Percentiles rank a stretch among this genome's conserved stretches.
Evolutionary conservation across 1,140 invertebrate genomes (phyloP).

Genomic region (Eumaeus atala): DNA sequence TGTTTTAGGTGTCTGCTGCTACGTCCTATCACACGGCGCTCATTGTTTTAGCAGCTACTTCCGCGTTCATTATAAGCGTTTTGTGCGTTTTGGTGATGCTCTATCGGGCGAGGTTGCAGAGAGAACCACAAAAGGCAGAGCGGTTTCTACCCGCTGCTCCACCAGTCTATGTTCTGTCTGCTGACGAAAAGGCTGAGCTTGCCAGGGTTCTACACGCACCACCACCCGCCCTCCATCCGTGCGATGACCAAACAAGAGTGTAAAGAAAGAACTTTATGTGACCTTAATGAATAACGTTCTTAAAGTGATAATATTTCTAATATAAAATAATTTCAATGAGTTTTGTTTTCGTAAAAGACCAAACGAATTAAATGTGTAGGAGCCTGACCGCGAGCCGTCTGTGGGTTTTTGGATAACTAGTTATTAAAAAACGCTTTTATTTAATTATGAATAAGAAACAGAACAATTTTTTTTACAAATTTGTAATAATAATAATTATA

Average conservation of each 20-base stretch:
- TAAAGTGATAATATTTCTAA: background rate
- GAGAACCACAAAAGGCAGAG: slow-evolving; percentile 74
- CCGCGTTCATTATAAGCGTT: slow-evolving; percentile 82
- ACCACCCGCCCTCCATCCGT: slow-evolving; percentile 35
- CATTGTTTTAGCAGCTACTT: slow-evolving; percentile 80
- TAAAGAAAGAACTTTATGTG: slow-evolving; percentile 29
- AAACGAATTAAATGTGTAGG: too few species aligned
- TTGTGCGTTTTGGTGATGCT: slow-evolving; percentile 80
- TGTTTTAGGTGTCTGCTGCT: slow-evolving; percentile 73
- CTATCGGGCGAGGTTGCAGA: slow-evolving; percentile 71
- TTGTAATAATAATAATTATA: too few species aligned
- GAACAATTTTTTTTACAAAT: too few species aligned
- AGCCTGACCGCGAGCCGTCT: too few species aligned
- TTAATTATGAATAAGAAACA: too few species aligned
- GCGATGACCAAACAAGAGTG: slow-evolving; percentile 50
- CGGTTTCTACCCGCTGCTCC: slow-evolving; percentile 71
- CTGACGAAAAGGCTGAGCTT: slow-evolving; percentile 69
- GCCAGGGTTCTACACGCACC: slow-evolving; percentile 55
- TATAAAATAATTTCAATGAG: too few species aligned
- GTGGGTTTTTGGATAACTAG: too few species aligned
- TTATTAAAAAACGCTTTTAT: too few species aligned
- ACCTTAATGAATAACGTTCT: background rate
- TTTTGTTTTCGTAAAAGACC: too few species aligned
- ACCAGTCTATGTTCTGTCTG: slow-evolving; percentile 75
- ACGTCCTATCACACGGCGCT: slow-evolving; percentile 82